Base-by-base conservation (phyloP, 2,888 invertebrate genomes). In the Polymixis lichenea region DNA sequence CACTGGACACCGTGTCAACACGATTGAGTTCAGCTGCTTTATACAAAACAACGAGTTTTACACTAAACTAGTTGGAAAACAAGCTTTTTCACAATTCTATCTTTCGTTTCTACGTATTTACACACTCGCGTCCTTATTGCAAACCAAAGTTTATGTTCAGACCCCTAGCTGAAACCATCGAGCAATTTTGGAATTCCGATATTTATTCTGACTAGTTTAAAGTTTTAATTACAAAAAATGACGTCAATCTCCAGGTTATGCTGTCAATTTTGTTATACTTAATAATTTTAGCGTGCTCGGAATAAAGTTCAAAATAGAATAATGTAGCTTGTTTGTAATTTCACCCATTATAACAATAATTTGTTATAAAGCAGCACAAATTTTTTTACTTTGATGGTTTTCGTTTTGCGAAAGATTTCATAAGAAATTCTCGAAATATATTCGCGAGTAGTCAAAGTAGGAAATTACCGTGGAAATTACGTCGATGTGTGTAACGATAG, bases 1-100 rank as follows among this genome's bases (percentile, higher is more conserved):
- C 66, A 25, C 51, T n/a, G 38, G 72, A 78, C 82, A 55, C 55
- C 72, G 25, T 38, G 84, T 67, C 80, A 79, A 83, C 80, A 84
- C 22, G 58, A 66, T 69, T 17, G 60, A 28, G 19, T 28, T 22
- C 51, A 67, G 58, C 55, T 43, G 73, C 32, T 53, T 32, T n/a
- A n/a, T 58, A 58, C 65, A 61, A 78, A 51, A 78, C 13, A 38
- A 55, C n/a, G 38, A 38, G 62, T n/a, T 68, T 17, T 32, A 56
- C 49, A 38, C 19, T 51, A 22, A 13, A 13, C n/a, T 28, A 19
- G 51, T 73, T 64, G 25, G 1, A 25, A 51, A 38, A 60, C 28
- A 22, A 22, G 9, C 11, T 25, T 38, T 1, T 13, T 49, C 19
- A 49, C 28, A 49, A n/a, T 13, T 43, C n/a, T 46, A n/a, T 69